Evolutionary conservation across 2,797 vertebrate genomes (phyloP), one percentile per base, ranked within the genome.

Genomic region (Ctenopoma multispine): DNA sequence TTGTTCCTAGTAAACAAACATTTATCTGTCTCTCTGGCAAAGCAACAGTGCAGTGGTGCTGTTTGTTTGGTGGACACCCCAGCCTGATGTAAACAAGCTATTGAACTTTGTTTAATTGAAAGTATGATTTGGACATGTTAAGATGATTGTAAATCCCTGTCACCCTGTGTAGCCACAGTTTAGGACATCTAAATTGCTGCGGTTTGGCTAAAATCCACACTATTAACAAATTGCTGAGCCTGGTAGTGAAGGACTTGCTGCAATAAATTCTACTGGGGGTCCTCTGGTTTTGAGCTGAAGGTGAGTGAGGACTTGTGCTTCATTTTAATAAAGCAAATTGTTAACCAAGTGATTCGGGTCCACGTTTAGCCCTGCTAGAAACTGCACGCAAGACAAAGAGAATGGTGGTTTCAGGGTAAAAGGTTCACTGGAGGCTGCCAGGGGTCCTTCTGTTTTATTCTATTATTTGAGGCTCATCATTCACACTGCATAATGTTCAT

Each of bases 1-100:
- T 80, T 72, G 27, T 21, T 62, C 80, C 51, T 27, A 62, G 75
- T 83, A 90, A 91, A 91, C 88, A 90, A 90, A 87, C 76, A 84
- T 87, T 49, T 76, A 63, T 89, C 51, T 78, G 74, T 57, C 24
- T 75, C 57, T 77, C 62, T 68, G 67, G 62, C 63, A 44, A 40
- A 56, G 50, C 58, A 49, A 72, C 64, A 61, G 72, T 46, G 68
- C 27, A 23, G 18, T 40, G 56, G 31, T 68, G 68, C 24, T 71
- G 75, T 89, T 88, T 85, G 76, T 89, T 88, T 84, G 82, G n/a
- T 68, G 73, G 68, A 89, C 71, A 76, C 81, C 64, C 73, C 13
- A 18, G 31, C 57, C 41, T 63, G 36, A 29, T 63, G 58, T 91
- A 90, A 91, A 89, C 89, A 86, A 49, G 49, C 46, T 66, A 74